These are phyloP conservation scores for Coleophora deauratella DNA, from an alignment of 2,888 invertebrate genomes.

Conservation along the genomic window DNA sequence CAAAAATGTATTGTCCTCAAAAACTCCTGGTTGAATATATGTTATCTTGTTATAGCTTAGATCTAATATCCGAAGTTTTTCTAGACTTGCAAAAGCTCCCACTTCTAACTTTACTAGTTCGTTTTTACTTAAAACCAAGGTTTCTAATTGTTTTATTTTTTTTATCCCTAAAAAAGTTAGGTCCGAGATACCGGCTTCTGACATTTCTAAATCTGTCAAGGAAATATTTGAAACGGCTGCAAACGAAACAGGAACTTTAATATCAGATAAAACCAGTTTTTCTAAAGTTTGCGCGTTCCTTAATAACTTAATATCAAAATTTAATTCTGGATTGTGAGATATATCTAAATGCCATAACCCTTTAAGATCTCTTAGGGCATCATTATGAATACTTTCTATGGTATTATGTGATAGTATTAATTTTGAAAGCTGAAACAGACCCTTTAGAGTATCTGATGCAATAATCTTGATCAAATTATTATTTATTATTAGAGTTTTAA, in stretches of 20 bases:
- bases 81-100: slow-evolving; percentile 1
- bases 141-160: slow-evolving; percentile 23
- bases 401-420: slow-evolving; percentile 34
- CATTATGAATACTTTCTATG: slow-evolving; percentile 22
- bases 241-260: slow-evolving; percentile 26
- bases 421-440: slow-evolving; percentile 24
- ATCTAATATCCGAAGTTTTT: slow-evolving; percentile 30
- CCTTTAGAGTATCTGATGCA: slow-evolving; percentile 20
- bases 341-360: slow-evolving; percentile 36
- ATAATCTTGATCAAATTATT: slow-evolving; percentile 37
- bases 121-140: slow-evolving; percentile 34
- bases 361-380: slow-evolving; percentile 26
- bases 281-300: slow-evolving; percentile 21
- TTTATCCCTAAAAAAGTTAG: slow-evolving; percentile 27
- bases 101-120: slow-evolving; percentile 18
- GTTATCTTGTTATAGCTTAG: slow-evolving; percentile 42
- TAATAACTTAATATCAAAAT: slow-evolving; percentile 23
- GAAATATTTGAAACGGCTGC: slow-evolving; percentile 14
- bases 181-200: slow-evolving; percentile 28
- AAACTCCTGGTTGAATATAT: slow-evolving; percentile 42
- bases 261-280: slow-evolving; percentile 33
- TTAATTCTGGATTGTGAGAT: slow-evolving; percentile 36
- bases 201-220: slow-evolving; percentile 28
- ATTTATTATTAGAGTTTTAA: slow-evolving; percentile 32
- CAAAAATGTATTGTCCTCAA: slow-evolving; percentile 36